phyloP scores from a whole-genome alignment of 2,888 invertebrate species.

The Athalia circularis region DNA sequence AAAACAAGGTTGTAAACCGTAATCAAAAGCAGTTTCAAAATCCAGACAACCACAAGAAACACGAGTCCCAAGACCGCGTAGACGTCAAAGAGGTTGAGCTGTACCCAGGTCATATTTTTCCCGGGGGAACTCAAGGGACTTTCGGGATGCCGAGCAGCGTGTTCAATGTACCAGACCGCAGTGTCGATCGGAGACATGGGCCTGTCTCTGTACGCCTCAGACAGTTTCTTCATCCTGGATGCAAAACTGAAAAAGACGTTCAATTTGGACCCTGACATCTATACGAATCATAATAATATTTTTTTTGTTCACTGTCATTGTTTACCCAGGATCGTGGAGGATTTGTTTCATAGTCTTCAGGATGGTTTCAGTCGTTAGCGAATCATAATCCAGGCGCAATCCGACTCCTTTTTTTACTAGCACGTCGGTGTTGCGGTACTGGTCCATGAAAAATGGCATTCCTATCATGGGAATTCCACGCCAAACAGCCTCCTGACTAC shows the following conservation, averaged over 20 bases:
- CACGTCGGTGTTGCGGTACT: slow-evolving; percentile 53
- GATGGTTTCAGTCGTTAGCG: slow-evolving; percentile 51
- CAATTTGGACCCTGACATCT: background rate
- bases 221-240: slow-evolving; percentile 48
- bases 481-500: slow-evolving; percentile 50
- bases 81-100: slow-evolving; percentile 22
- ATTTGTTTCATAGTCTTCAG: slow-evolving; percentile 52
- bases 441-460: slow-evolving; percentile 52
- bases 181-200: slow-evolving; percentile 47
- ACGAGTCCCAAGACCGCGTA: background rate
- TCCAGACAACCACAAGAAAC: background rate
- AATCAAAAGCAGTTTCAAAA: background rate
- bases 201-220: slow-evolving; percentile 46
- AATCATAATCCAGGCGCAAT: slow-evolving; percentile 51
- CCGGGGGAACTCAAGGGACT: slow-evolving; percentile 37
- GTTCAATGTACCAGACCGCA: slow-evolving; percentile 48
- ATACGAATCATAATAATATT: background rate
- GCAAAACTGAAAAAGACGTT: slow-evolving; percentile 39
- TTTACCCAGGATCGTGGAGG: slow-evolving; percentile 56
- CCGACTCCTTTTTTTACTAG: slow-evolving; percentile 53
- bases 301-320: background rate
- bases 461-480: slow-evolving; percentile 45
- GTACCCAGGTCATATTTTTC: slow-evolving; percentile 25
- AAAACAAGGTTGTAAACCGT: background rate
- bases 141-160: slow-evolving; percentile 44